Base-by-base conservation (phyloP, 2,797 vertebrate species). In the Phataginus tetradactyla region DNA sequence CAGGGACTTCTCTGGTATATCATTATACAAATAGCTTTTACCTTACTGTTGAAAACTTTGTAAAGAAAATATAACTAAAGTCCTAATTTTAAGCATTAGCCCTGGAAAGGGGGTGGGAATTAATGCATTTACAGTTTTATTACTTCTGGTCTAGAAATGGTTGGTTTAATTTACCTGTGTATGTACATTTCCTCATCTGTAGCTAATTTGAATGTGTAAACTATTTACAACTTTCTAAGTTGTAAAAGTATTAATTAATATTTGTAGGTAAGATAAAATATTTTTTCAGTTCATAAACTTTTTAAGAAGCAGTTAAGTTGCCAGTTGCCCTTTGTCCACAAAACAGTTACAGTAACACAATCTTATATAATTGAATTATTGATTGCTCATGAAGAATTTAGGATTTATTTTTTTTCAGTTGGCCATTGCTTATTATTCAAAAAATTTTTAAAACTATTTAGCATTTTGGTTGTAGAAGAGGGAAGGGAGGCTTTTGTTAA, bases 121-220 rank as follows among this genome's bases (percentile, higher is more conserved):
- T 72, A 83, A 88, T 94, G 27, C 57, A 34, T 61, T 96, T 90
- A 51, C 0, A 87, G 14, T 85, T 96, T 85, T 94, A 90, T 88
- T 78, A 14, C 49, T 84, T 79, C 39, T 92, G 39, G 12, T n/a
- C 53, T 97, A 68, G 42, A 88, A 90, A 95, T 85, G 45, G 7
- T 49, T 86, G 49, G 9, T 88, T 93, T 90, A 92, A 78, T 66
- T 95, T 93, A 80, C 39, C 21, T 80, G 10, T 89, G 6, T 68
- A 59, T 93, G 6, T 74, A 23, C 80, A 39, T 93, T 90, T 89
- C 78, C 37, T 97, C 51, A 69, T 85, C 71, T 93, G 20, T 96
- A 96, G 53, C 1, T 86, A 69, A 91, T 96, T 91, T 95, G 77
- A 93, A 72, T 79, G n/a, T 75, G 23, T 78, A 68, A 95, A 87